Evolutionary conservation across 2,888 invertebrate species (phyloP), one percentile per base, ranked within the genome.

Genomic region (Balanococcus diminutus): DNA sequence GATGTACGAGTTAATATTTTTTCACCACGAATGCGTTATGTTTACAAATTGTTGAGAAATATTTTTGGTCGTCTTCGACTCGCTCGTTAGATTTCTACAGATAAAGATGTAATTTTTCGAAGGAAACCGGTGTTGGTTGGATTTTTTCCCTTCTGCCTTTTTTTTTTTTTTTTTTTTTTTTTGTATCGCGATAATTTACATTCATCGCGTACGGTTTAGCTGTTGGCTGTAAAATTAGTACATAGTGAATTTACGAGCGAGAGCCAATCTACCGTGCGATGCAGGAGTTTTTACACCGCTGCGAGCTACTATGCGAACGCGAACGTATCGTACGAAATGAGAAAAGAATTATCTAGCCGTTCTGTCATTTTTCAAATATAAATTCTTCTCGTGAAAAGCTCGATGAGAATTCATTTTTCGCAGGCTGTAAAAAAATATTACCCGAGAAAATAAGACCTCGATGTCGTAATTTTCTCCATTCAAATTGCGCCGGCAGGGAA

Each of bases 51-150:
- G 32, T 75, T 75, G 6, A 14, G 32, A 75, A 75, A 75, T 75
- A 75, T 75, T 32, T 2, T 67, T 32, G 16, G 75, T 75, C 75
- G 75, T 67, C n/a, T n/a, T n/a, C n/a, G n/a, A n/a, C n/a, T n/a
- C n/a, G 19, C 61, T 75, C 8, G 75, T 32, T 32, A 36, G 19
- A 19, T n/a, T 75, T 75, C 36, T 36, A n/a, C 32, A 75, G 75
- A 75, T 75, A 75, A 75, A 32, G 75, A 75, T 32, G 75, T 75
- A 75, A 75, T 75, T 32, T n/a, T 75, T 67, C 61, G 61, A 67
- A n/a, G n/a, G n/a, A 67, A 28, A 67, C 51, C 51, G 51, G 51
- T 51, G 51, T 67, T 61, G 28, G n/a, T n/a, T n/a, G n/a, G n/a
- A n/a, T n/a, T n/a, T n/a, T n/a, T n/a, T n/a, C n/a, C n/a, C n/a